A percentile compares a stretch with the other conserved stretches of the same genome.
These are phyloP conservation scores for Drosophila phalerata DNA, from an alignment of 2,888 invertebrate species.

Conservation along the genomic window DNA sequence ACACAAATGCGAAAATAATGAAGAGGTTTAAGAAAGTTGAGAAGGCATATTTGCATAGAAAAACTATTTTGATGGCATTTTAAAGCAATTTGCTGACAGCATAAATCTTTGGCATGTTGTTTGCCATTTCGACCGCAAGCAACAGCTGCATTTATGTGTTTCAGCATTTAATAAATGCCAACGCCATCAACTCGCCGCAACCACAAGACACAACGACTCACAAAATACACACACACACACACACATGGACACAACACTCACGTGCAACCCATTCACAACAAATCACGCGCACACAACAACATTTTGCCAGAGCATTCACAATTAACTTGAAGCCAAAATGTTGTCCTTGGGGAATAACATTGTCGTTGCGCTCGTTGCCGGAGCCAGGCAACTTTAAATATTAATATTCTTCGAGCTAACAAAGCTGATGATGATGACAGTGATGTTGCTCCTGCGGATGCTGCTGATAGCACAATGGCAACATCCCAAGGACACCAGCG, in stretches of 20 bases:
- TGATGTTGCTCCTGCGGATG: constrained; percentile 38
- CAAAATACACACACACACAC: constrained; percentile 15
- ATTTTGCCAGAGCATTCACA: constrained; percentile 58
- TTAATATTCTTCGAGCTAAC: constrained; percentile 70
- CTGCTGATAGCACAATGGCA: constrained; percentile 32
- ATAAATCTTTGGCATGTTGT: constrained; percentile 19
- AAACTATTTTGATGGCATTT: constrained; percentile 12
- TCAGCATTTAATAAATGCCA: constrained; percentile 56
- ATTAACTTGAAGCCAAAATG: constrained; percentile 78
- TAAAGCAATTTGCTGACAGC: constrained; percentile 3
- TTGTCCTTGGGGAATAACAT: constrained; percentile 58
- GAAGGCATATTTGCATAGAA: background rate
- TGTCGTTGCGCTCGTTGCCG: constrained; percentile 20
- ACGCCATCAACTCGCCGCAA: constrained; percentile 42
- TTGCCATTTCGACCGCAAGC: constrained; percentile 37
- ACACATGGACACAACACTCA: constrained; percentile 27
- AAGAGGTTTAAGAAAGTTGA: constrained; percentile 1
- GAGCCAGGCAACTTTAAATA: constrained; percentile 74
- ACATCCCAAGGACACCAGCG: constrained; percentile 33
- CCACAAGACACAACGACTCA: constrained; percentile 45
- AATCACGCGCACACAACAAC: constrained; percentile 64
- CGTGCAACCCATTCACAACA: constrained; percentile 68
- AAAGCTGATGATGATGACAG: constrained; percentile 48
- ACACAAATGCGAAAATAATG: background rate
- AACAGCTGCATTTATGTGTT: constrained; percentile 45